Percentiles rank a stretch among this genome's conserved stretches.
phyloP scores from a whole-genome alignment of 2,888 invertebrate genomes.

The Hirtodrosophila confusa region DNA sequence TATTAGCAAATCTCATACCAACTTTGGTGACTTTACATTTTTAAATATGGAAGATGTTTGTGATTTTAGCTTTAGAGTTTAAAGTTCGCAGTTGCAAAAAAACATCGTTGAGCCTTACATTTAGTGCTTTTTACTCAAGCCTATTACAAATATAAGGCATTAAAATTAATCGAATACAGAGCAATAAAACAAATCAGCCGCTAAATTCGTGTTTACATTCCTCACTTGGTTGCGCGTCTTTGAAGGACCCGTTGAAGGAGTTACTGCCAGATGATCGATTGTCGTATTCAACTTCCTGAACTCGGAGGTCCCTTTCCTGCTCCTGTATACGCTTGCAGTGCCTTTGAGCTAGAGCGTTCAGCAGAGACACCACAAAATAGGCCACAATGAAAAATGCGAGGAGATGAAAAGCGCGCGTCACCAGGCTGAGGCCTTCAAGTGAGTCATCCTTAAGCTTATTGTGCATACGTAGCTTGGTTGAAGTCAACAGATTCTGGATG shows the following conservation, averaged over 20 bases:
- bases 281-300: slow-evolving; percentile 1
- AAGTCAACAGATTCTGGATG: slow-evolving; percentile 92
- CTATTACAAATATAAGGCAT: no score
- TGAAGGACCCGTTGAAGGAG: neutral
- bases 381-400: slow-evolving; percentile 95
- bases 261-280: neutral
- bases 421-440: slow-evolving; percentile 85
- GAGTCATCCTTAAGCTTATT: slow-evolving; percentile 80
- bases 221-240: neutral
- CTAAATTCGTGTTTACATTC: slow-evolving; percentile 5
- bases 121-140: no score
- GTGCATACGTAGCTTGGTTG: slow-evolving; percentile 92
- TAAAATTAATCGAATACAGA: no score
- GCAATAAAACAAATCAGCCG: neutral
- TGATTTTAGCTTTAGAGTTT: no score
- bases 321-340: slow-evolving; percentile 88
- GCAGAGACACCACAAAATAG: slow-evolving; percentile 97
- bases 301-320: slow-evolving; percentile 47
- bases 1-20: no score
- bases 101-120: no score
- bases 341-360: slow-evolving; percentile 98
- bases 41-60: no score
- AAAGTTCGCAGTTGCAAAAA: no score
- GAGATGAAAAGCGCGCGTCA: slow-evolving; percentile 91
- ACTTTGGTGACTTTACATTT: no score